Evolutionary conservation across 2,113 vertebrate genomes (phyloP), one percentile per base, ranked within the genome.

Genomic region (Channa maculata): DNA sequence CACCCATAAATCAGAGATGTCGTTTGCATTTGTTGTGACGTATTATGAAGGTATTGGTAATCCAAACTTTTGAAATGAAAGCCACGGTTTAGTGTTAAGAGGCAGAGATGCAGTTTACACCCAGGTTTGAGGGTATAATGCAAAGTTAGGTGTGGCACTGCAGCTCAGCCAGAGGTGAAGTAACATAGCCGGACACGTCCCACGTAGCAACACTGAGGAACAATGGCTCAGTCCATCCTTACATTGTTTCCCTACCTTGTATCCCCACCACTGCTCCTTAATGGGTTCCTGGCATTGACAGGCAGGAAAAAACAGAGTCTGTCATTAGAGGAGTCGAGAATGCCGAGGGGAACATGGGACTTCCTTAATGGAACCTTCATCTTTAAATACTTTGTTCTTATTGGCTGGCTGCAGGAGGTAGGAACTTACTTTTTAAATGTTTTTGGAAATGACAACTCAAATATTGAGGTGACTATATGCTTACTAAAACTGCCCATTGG

Each of bases 221-320:
- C 90, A 94, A 94, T 90, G 74, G 83, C 83, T 67, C 10, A 84
- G 88, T 85, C 91, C 89, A 91, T 92, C 87, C 88, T 83, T 44
- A 45, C 73, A 87, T 90, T 92, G 86, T 91, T 86, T 82, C 77
- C 55, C 54, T 1, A 11, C 5, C 8, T 36, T 79, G 64, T 43
- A 75, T 73, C 72, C 75, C 70, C 65, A 66, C 67, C 65, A 60
- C 77, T 72, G 83, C 83, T 87, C 80, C 82, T 89, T 89, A 92
- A 91, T 91, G 77, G 84, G 86, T 93, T 92, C 88, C 89, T 87
- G 84, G 82, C 88, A 89, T 92, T 91, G 91, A 89, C 82, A 86
- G 77, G 75, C 84, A 91, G 91, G 89, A 93, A 92, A 93, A 92
- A 92, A 93, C 89, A 92, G 63, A 79, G 53, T 49, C 61, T 77